A percentile compares a stretch with the other conserved stretches of the same genome.
Evolutionary conservation across 1,140 invertebrate genomes (phyloP).

Genomic region (Anastatus disparis): DNA sequence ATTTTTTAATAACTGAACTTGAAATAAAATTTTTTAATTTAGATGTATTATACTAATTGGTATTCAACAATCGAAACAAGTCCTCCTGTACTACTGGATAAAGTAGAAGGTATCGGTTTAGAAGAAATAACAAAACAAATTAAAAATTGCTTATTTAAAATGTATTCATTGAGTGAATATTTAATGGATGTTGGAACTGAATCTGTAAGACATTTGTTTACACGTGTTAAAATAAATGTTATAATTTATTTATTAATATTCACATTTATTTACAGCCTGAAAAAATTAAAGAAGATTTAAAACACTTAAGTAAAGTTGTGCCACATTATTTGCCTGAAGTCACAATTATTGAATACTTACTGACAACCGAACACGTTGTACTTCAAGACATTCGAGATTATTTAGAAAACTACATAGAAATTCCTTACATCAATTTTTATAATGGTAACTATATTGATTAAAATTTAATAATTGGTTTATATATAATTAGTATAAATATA

Average conservation of each 20-base stretch:
- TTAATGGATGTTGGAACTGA: constrained; percentile 24
- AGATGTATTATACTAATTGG: constrained; percentile 51
- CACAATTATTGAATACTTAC: constrained; percentile 48
- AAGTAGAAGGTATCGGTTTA: constrained; percentile 35
- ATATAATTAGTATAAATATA: background rate
- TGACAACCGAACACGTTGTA: constrained; percentile 33
- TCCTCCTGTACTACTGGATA: constrained; percentile 44
- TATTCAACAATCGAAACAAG: constrained; percentile 27
- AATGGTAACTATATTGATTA: constrained; percentile 45
- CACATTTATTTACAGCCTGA: constrained; percentile 4
- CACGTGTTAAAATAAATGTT: background rate
- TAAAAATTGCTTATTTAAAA: constrained; percentile 47
- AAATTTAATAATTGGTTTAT: background rate
- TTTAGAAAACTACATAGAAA: constrained; percentile 24
- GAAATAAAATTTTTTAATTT: constrained; percentile 8
- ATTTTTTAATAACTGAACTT: background rate
- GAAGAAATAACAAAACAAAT: constrained; percentile 46
- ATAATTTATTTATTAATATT: background rate
- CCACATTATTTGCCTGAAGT: constrained; percentile 45
- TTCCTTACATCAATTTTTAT: constrained; percentile 46
- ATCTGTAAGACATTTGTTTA: constrained; percentile 37
- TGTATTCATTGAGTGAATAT: constrained; percentile 48
- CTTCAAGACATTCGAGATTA: constrained; percentile 43
- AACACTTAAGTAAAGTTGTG: constrained; percentile 20
- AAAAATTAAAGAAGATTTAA: constrained; percentile 19